Percentiles rank a stretch among this genome's conserved stretches.
phyloP scores from a whole-genome alignment of 2,797 vertebrate genomes.

The Chanos chanos region DNA sequence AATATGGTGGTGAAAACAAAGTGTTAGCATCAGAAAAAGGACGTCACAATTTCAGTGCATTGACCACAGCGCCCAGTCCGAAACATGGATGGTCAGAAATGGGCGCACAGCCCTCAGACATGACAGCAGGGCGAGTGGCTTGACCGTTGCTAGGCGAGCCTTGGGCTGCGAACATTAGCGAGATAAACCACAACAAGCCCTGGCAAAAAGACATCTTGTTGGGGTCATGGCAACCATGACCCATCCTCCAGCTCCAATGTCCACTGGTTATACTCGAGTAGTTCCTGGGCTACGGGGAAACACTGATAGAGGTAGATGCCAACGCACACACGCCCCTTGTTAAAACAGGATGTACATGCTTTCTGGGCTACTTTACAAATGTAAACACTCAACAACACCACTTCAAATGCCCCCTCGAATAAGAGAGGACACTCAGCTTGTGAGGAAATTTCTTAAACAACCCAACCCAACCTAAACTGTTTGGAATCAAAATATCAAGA shows the following conservation, averaged over 20 bases:
- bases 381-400: no score
- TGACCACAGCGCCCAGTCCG: background rate
- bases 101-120: conserved; percentile 18
- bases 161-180: conserved; percentile 40
- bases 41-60: conserved; percentile 11
- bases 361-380: no score
- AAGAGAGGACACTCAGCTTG: no score
- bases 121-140: conserved; percentile 26
- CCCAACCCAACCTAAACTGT: no score
- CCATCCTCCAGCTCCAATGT: conserved; percentile 33
- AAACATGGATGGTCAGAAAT: background rate
- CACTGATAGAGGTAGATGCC: no score
- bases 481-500: no score
- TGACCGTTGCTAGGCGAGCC: conserved; percentile 23
- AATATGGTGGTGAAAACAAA: no score
- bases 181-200: conserved; percentile 32
- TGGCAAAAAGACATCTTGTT: conserved; percentile 50
- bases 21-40: no score
- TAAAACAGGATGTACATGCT: no score
- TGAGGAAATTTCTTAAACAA: no score
- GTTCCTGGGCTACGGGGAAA: background rate
- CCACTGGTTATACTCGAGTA: conserved; percentile 14
- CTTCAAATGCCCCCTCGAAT: no score
- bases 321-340: no score
- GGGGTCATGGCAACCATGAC: conserved; percentile 41